Evolutionary conservation across 2,797 vertebrate genomes (phyloP), one percentile per base, ranked within the genome.

Genomic region (Melanotaenia trifasciata): DNA sequence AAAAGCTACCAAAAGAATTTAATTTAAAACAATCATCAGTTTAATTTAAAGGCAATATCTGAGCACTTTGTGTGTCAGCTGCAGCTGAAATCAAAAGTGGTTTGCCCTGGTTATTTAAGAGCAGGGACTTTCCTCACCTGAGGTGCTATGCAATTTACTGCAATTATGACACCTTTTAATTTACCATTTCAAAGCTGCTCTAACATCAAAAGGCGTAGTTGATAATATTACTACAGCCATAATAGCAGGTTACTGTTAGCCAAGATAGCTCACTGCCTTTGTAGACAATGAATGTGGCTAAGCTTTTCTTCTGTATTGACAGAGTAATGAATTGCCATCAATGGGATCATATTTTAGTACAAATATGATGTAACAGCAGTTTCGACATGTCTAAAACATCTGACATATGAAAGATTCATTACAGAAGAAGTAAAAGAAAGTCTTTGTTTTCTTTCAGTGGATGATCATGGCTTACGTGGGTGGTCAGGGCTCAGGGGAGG

Each of bases 81-180:
- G 62, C 63, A 72, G 57, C 67, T 62, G 20, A 80, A 82, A 78
- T 76, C 28, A 79, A 78, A 78, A 78, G 77, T 77, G 85, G 74
- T 89, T 88, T 85, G 62, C 61, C 7, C 1, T 1, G 16, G 28
- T 76, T 80, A 36, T 58, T 80, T 58, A 43, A 72, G n/a, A 83
- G 62, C 63, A 11, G 85, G 87, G 88, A 79, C 68, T 92, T 92
- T 92, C 88, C 85, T 84, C 64, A 77, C 89, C 89, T 77, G 60
- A 63, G 84, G 85, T 84, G 67, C 75, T 84, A 28, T 72, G 51
- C 58, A 62, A 72, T 88, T 86, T 56, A 75, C 30, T 35, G 62
- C 59, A 64, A 28, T 83, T 53, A 76, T 58, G 35, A 67, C 38
- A 47, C 72, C 80, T 86, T 89, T 90, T 75, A 73, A 89, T 85